Percentiles rank a stretch among this genome's conserved stretches.
These are phyloP conservation scores for Gobionotothen gibberifrons DNA, from an alignment of 2,797 vertebrate genomes.

Conservation along the genomic window DNA sequence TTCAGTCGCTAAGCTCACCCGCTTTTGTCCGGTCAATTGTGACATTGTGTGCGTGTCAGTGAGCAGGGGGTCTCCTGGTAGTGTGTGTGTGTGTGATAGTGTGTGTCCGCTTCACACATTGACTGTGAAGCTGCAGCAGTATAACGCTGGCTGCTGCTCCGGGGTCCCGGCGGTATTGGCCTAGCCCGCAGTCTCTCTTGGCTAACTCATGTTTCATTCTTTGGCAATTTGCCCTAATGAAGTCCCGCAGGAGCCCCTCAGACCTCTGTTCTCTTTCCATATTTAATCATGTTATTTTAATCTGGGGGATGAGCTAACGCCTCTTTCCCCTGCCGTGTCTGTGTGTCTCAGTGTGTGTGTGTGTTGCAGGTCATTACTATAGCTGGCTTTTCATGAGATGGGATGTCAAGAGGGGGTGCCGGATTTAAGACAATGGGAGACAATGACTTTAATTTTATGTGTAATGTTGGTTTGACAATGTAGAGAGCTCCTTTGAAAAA, in stretches of 20 bases:
- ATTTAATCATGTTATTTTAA: slow-evolving; percentile 97
- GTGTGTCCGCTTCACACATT: slow-evolving; percentile 90
- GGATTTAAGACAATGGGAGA: slow-evolving; percentile 77
- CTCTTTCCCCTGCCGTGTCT: slow-evolving; percentile 67
- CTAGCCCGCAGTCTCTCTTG: slow-evolving; percentile 93
- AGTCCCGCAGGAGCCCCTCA: slow-evolving; percentile 96
- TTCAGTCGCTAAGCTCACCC: slow-evolving; percentile 84
- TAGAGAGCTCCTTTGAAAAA: slow-evolving; percentile 63
- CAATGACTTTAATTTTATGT: slow-evolving; percentile 71
- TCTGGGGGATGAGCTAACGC: slow-evolving; percentile 89
- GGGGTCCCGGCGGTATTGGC: slow-evolving; percentile 88
- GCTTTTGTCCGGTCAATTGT: slow-evolving; percentile 91
- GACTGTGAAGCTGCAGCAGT: slow-evolving; percentile 90
- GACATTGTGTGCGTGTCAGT: slow-evolving; percentile 93
- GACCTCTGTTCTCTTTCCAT: slow-evolving; percentile 94
- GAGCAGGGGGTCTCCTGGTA: slow-evolving; percentile 88
- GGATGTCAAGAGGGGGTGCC: slow-evolving; percentile 74
- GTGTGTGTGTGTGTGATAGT: slow-evolving; percentile 73
- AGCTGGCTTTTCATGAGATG: slow-evolving; percentile 74
- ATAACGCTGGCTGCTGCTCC: slow-evolving; percentile 83
- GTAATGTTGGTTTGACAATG: slow-evolving; percentile 63
- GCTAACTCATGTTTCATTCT: slow-evolving; percentile 99
- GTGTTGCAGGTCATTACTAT: slow-evolving; percentile 83
- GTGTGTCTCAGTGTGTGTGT: slow-evolving; percentile 36
- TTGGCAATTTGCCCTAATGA: slow-evolving; percentile 99